phyloP scores from a whole-genome alignment of 2,113 vertebrate genomes.

The Entelurus aequoreus region DNA sequence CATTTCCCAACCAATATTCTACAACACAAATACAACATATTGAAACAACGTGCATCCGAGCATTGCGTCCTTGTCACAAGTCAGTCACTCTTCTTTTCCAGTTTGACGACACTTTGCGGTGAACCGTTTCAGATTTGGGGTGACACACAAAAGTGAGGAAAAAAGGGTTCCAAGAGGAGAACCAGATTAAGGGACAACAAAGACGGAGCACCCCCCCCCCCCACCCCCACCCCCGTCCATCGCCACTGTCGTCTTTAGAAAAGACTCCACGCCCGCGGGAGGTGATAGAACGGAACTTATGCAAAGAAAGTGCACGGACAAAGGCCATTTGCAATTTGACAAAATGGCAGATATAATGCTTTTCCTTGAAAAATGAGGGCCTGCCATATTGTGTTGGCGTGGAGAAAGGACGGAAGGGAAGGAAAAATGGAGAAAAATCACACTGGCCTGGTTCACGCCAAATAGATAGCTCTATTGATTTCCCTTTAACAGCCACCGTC shows the following conservation, averaged over 20 bases:
- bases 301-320: slow-evolving; percentile 64
- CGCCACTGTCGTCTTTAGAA: slow-evolving; percentile 36
- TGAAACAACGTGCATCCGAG: slow-evolving; percentile 23
- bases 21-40: too few relatives aligned
- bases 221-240: slow-evolving; percentile 31
- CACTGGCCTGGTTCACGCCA: slow-evolving; percentile 77
- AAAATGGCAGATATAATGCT: slow-evolving; percentile 67
- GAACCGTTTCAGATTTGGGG: slow-evolving; percentile 43
- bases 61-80: slow-evolving; percentile 72
- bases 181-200: slow-evolving; percentile 69
- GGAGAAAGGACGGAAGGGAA: slow-evolving; percentile 55
- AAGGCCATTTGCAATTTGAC: slow-evolving; percentile 67
- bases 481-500: slow-evolving; percentile 69
- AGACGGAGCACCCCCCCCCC: slow-evolving; percentile 51
- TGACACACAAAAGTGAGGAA: slow-evolving; percentile 61
- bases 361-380: slow-evolving; percentile 66
- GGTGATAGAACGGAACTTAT: slow-evolving; percentile 61
- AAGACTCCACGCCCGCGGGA: slow-evolving; percentile 36
- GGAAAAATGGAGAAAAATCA: slow-evolving; percentile 74
- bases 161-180: slow-evolving; percentile 56
- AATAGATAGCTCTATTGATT: slow-evolving; percentile 81
- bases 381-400: slow-evolving; percentile 65
- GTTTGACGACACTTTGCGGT: slow-evolving; percentile 63
- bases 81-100: slow-evolving; percentile 69
- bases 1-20: too few relatives aligned